Base-by-base conservation (phyloP, 2,113 vertebrate genomes). In the Thinocorus orbignyianus region DNA sequence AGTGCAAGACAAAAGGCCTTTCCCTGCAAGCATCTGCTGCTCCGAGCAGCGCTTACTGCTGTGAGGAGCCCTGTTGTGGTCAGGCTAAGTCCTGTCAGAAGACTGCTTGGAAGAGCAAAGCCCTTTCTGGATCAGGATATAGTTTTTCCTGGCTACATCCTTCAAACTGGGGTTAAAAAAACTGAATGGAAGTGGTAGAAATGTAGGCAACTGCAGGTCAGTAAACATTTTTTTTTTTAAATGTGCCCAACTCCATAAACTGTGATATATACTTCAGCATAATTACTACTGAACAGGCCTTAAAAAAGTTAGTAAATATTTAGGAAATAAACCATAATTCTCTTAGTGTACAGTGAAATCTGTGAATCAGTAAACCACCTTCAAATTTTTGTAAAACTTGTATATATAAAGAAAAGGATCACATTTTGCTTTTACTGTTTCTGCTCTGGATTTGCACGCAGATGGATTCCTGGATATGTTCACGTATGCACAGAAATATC, bases 291-390 rank as follows among this genome's bases (percentile, higher is more conserved):
- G 48, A 79, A 87, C 24, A 83, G 33, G 37, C 35, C 49, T 72
- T 76, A 2, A 31, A 84, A 94, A 94, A 93, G 37, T 88, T 76
- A 65, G 64, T 35, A 93, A 94, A 87, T 87, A 91, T 81, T 93
- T 94, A 88, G 46, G 26, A 88, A 91, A 92, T 85, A 1, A 90
- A 88, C 74, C 30, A 4, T 28, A 25, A 81, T 89, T 88, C 91
- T 85, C 51, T 57, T 26, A 57, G 22, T 55, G 39, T 48, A 68
- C 13, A 69, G 71, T 77, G 76, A 92, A 95, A 62, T 6, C 51
- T 62, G 58, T 68, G 35, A 54, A 70, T 62, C 31, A 70, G 16
- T 39, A 90, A 86, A 73, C 5, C 3, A 30, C 62, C 52, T 95
- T 77, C 46, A 82, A 22, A 23, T 88, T 51, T 54, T 76, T 78